Percentiles rank a stretch among this genome's conserved stretches.
phyloP scores from a whole-genome alignment of 1,140 invertebrate genomes.

The Pseudoatta argentina region DNA sequence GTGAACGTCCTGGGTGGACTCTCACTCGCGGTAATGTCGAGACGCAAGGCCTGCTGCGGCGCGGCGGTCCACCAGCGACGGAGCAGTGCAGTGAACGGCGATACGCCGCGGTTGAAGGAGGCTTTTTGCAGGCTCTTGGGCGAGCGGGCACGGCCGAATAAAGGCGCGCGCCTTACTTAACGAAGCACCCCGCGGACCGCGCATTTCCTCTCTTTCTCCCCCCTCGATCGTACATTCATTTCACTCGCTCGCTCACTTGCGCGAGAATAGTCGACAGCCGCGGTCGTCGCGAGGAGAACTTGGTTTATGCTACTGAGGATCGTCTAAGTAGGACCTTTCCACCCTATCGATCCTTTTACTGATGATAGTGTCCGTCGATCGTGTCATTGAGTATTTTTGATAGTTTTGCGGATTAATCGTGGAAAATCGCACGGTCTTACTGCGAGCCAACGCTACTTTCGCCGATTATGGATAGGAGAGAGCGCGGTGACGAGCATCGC shows the following conservation, averaged over 20 bases:
- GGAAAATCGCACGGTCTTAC: not conserved
- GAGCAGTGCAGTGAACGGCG: conserved; percentile 68
- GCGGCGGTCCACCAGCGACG: conserved; percentile 52
- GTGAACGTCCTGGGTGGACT: conserved; percentile 82
- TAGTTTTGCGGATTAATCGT: not conserved
- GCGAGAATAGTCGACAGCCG: not conserved
- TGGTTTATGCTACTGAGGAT: not conserved
- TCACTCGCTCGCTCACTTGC: not conserved
- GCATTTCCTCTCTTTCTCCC: not conserved
- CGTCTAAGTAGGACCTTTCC: not conserved
- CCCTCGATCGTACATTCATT: conserved; percentile 24
- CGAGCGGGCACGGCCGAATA: conserved; percentile 36
- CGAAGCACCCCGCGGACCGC: not conserved
- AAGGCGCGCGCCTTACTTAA: conserved; percentile 9
- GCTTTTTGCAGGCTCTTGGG: not conserved
- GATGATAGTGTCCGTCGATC: conserved; percentile 58
- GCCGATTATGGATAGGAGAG: conserved; percentile 73
- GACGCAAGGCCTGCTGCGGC: conserved; percentile 70
- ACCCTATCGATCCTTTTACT: not conserved
- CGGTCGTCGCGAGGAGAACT: not conserved
- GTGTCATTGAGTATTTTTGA: not conserved
- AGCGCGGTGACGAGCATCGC: conserved; percentile 53
- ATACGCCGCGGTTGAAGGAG: conserved; percentile 21
- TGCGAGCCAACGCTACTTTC: conserved; percentile 36
- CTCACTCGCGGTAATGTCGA: conserved; percentile 79